Conservation (phyloP, 2,113 vertebrate genomes). For the Neomonachus schauinslandi region DNA sequence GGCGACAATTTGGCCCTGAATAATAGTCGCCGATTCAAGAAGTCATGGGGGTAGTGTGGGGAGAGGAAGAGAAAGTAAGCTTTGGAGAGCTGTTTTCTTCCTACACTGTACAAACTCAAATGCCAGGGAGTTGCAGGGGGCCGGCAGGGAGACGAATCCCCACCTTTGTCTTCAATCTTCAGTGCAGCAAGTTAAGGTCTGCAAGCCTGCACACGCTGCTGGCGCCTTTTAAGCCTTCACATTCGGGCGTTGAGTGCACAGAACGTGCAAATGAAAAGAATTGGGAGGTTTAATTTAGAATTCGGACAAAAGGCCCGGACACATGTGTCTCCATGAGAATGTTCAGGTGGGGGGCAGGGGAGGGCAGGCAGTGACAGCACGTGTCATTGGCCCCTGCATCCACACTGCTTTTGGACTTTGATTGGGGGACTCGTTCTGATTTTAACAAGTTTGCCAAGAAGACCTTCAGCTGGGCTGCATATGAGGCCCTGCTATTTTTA, state of each 20-base stretch:
- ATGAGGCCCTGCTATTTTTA: constrained; percentile 80
- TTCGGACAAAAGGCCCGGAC: constrained; percentile 63
- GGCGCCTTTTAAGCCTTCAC: constrained; percentile 26
- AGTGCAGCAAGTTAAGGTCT: constrained; percentile 38
- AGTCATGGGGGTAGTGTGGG: not conserved
- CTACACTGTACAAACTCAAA: constrained; percentile 72
- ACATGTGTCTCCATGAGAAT: constrained; percentile 57
- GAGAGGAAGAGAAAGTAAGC: not conserved
- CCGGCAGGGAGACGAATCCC: constrained; percentile 70
- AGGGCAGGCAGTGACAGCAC: not conserved
- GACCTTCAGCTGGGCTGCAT: constrained; percentile 76
- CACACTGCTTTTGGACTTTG: constrained; percentile 59
- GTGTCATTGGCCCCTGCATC: constrained; percentile 31
- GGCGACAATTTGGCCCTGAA: constrained; percentile 63
- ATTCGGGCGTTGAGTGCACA: not conserved
- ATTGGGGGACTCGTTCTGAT: constrained; percentile 59
- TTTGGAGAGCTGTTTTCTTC: constrained; percentile 69
- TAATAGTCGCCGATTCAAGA: constrained; percentile 66
- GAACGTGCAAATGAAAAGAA: constrained; percentile 49
- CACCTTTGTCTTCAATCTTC: constrained; percentile 70
- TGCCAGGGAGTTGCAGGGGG: not conserved
- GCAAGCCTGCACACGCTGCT: not conserved
- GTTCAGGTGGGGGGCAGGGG: not conserved
- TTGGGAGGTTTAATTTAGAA: constrained; percentile 73
- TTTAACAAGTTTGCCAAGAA: constrained; percentile 75